Conservation (phyloP, 2,113 vertebrate genomes). For the Ailurus styani region DNA sequence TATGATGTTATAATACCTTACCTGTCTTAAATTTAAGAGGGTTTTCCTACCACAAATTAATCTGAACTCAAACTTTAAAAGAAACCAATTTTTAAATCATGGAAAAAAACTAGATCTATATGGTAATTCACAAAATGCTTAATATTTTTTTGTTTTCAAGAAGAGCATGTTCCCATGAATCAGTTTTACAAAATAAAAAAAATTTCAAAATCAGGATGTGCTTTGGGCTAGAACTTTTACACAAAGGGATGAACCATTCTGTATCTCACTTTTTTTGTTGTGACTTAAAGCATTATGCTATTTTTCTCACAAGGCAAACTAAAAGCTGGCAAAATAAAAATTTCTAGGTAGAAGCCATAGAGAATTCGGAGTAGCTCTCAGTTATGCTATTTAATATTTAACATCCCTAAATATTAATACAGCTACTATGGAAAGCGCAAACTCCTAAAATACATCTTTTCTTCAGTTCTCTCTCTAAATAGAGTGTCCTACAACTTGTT, state of each 20-base stretch:
- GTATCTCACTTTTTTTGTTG: background rate
- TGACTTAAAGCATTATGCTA: background rate
- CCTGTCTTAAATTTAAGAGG: background rate
- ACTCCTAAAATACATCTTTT: background rate
- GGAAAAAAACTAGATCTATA: background rate
- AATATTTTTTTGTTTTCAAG: background rate
- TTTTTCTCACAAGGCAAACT: conserved; percentile 17
- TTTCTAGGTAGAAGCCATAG: conserved; percentile 19
- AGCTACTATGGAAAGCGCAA: background rate
- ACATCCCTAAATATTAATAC: background rate
- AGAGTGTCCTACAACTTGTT: background rate
- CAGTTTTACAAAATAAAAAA: conserved; percentile 19
- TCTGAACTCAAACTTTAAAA: background rate
- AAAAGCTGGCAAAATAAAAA: conserved; percentile 41
- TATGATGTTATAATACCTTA: background rate
- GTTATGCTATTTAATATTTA: background rate
- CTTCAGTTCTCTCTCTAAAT: background rate
- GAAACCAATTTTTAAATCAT: background rate
- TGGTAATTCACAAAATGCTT: conserved; percentile 7
- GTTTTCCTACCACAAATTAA: background rate
- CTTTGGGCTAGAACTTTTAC: background rate
- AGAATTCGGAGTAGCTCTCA: background rate
- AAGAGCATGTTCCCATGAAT: background rate
- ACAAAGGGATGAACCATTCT: background rate
- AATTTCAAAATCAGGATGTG: background rate